Base-by-base conservation (phyloP, 1,140 invertebrate genomes). In the Trinorchestia longiramus region DNA sequence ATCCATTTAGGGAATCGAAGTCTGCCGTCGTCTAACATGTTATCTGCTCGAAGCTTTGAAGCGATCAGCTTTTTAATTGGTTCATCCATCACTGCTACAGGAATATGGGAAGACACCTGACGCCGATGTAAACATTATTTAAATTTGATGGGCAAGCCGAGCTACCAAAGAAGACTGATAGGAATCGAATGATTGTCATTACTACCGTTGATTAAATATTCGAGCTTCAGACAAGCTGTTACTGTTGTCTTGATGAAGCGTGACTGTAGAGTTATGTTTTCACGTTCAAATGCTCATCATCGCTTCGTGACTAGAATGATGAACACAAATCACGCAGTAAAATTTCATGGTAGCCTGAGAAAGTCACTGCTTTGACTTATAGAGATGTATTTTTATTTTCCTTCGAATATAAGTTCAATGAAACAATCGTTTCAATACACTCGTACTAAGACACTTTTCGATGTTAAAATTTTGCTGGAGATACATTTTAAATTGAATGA, bases 151-250 rank as follows among this genome's bases (percentile, higher is more conserved):
- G 92, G 92, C 92, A 94, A 41, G 92, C 44, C 92, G 92, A 94
- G 92, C 43, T 94, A 47, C 43, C 92, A n/a, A 94, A 94, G 92
- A 94, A 94, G 92, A 94, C 92, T 43, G 92, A 94, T 94, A 94
- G 92, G 92, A 94, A 94, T 94, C 92, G 92, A 94, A 94, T 94
- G 92, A 94, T 94, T 94, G 92, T 94, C 92, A 94, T 94, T 94
- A 94, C 92, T 94, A 94, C 92, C 43, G 92, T 94, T 94, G 92
- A 94, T 94, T 94, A 94, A 94, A 94, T 94, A 43, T 94, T 94
- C 44, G 43, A 28, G 41, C 88, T 77, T 42, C 88, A 42, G 36
- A 94, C 92, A 94, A n/a, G 43, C 43, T 45, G 8, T 43, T 94
- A 94, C 92, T 47, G 19, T 36, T 45, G 43, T 6, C 19, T 94